Evolutionary conservation across 2,797 vertebrate genomes (phyloP), one percentile per base, ranked within the genome.

Genomic region (Chiroxiphia lanceolata): DNA sequence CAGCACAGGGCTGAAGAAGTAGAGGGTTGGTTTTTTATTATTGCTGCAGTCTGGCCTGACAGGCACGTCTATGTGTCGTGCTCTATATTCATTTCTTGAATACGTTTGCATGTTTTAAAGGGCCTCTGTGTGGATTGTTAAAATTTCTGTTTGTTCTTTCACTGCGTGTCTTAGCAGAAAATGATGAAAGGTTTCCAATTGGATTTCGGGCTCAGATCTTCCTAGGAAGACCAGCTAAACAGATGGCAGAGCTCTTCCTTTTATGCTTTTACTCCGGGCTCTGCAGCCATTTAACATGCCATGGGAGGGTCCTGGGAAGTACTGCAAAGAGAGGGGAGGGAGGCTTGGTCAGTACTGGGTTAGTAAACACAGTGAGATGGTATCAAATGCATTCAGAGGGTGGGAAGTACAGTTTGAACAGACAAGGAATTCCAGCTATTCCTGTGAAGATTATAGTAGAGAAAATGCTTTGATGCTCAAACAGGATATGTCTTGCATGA

Each of bases 361-460:
- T 64, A 76, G 50, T 78, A 47, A 57, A 60, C 19, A 7, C 2
- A 3, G 19, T 40, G 65, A 86, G 34, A 36, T 65, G 90, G 14
- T 61, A 34, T 93, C 56, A 87, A 69, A 54, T 50, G 54, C 34
- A 6, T 50, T 85, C 79, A 68, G 72, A 71, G 74, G 44, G 36
- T 50, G 38, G 61, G 57, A 87, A 79, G 42, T 64, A n/a, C 33
- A 29, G 11, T 65, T 72, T 47, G 85, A 94, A 59, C 33, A 72
- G 72, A 65, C 75, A 60, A 94, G 61, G 69, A 51, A 40, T 71
- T 86, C 89, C 79, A 90, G 89, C 90, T 91, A 25, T 89, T 94
- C 57, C 65, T 88, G 59, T 93, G 48, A 47, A 81, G 61, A 50
- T 64, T 63, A 40, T 8, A 48, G 56, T 16, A 54, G 70, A 59